These are phyloP conservation scores for Macroglossus sobrinus DNA, from an alignment of 2,113 vertebrate species.

Conservation along the genomic window DNA sequence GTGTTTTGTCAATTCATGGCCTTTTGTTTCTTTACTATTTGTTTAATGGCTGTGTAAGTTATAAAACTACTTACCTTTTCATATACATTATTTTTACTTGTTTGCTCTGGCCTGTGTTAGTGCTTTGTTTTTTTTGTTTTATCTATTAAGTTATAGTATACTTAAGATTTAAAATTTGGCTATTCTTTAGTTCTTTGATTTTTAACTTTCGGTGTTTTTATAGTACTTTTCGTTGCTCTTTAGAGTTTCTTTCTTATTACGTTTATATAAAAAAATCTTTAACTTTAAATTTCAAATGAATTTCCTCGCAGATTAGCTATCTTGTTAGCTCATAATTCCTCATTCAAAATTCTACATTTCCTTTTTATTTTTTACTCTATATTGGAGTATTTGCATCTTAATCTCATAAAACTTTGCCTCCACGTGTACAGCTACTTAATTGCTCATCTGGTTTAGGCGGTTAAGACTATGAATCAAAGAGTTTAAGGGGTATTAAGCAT, in stretches of 20 bases:
- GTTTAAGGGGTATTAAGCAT: background rate
- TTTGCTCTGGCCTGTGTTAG: background rate
- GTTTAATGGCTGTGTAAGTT: background rate
- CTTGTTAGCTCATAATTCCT: background rate
- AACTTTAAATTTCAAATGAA: background rate
- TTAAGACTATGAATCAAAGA: background rate
- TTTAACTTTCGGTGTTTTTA: background rate
- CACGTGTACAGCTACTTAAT: background rate
- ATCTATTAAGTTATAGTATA: background rate
- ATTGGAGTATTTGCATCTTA: constrained; percentile 4
- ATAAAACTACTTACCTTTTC: background rate
- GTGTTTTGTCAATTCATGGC: constrained; percentile 4
- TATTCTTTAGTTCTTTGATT: background rate
- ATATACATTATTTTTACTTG: background rate
- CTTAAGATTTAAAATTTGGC: constrained; percentile 8
- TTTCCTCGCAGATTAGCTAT: background rate
- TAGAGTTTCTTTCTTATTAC: background rate
- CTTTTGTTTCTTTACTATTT: constrained; percentile 25
- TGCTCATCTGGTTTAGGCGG: background rate
- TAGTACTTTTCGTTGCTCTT: background rate
- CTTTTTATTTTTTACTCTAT: constrained; percentile 23
- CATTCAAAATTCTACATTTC: constrained; percentile 23
- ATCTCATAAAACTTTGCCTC: constrained; percentile 3
- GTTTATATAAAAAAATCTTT: background rate
- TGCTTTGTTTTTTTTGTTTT: background rate